These are phyloP conservation scores for Ips nitidus DNA, from an alignment of 1,140 invertebrate species.

Conservation along the genomic window DNA sequence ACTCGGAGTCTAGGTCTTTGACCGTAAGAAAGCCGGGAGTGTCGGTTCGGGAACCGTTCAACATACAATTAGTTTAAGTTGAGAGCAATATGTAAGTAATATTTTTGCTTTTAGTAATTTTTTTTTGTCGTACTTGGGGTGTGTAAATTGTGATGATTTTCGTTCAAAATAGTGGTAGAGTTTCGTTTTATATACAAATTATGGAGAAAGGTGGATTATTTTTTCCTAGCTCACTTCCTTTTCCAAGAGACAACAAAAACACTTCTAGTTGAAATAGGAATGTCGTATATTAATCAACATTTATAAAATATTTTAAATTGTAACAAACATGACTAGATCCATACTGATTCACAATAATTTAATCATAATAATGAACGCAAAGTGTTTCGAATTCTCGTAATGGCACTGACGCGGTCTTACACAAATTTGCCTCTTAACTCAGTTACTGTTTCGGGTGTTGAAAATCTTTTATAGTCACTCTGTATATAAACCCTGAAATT, in stretches of 20 bases:
- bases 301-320: constrained; percentile 57
- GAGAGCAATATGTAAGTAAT: not conserved
- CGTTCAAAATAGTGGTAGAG: too few relatives aligned
- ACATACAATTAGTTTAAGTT: constrained; percentile 61
- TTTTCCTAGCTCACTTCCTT: too few relatives aligned
- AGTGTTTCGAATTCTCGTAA: not conserved
- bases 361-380: constrained; percentile 19
- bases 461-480: too few relatives aligned
- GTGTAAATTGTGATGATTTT: too few relatives aligned
- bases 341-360: constrained; percentile 54
- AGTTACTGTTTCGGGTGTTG: not conserved
- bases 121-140: too few relatives aligned
- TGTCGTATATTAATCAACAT: constrained; percentile 56
- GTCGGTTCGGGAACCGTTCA: constrained; percentile 78
- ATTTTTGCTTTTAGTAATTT: too few relatives aligned
- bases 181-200: too few relatives aligned
- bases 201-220: too few relatives aligned
- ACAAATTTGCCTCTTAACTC: not conserved
- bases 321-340: constrained; percentile 56
- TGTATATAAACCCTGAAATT: too few relatives aligned
- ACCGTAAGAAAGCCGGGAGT: constrained; percentile 83
- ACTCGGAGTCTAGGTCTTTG: constrained; percentile 62
- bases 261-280: constrained; percentile 51
- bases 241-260: too few relatives aligned
- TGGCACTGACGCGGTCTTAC: not conserved